Percentiles rank a stretch among this genome's conserved stretches.
phyloP scores from a whole-genome alignment of 1,140 invertebrate species.

The Oedothorax gibbosus region DNA sequence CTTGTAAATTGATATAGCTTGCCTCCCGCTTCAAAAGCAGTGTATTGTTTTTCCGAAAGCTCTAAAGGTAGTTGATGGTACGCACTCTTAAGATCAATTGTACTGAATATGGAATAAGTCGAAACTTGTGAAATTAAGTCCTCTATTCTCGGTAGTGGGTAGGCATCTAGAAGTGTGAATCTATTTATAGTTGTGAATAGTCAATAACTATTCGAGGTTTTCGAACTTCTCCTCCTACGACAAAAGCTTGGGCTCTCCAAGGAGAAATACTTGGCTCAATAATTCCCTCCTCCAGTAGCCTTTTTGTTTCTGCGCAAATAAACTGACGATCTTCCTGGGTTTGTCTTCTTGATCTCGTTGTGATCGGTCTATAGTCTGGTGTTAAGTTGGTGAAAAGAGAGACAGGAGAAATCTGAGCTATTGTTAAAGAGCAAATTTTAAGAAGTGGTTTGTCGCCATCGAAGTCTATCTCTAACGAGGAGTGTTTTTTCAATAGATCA shows the following conservation, averaged over 20 bases:
- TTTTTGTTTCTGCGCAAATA: slow-evolving; percentile 4
- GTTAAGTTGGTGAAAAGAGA: slow-evolving; percentile 7
- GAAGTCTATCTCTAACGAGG: slow-evolving; percentile 9
- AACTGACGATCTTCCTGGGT: background rate
- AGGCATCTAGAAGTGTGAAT: slow-evolving; percentile 45
- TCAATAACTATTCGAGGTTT: slow-evolving; percentile 47
- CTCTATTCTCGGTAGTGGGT: slow-evolving; percentile 31
- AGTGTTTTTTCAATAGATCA: slow-evolving; percentile 7
- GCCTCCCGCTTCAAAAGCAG: slow-evolving; percentile 64
- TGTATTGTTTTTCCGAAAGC: slow-evolving; percentile 50
- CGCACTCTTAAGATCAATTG: slow-evolving; percentile 65
- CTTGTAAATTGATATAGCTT: slow-evolving; percentile 65
- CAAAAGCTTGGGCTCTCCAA: slow-evolving; percentile 51
- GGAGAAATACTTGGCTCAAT: slow-evolving; percentile 49
- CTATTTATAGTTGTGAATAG: slow-evolving; percentile 55
- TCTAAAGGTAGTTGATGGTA: slow-evolving; percentile 66
- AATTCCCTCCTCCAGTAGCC: slow-evolving; percentile 23
- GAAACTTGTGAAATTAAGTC: slow-evolving; percentile 24
- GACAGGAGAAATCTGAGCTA: background rate
- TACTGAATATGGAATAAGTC: slow-evolving; percentile 62
- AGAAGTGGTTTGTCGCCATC: background rate
- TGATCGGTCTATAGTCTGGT: background rate
- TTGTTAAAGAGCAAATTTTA: background rate
- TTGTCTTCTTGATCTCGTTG: slow-evolving; percentile 13
- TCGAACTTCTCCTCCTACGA: slow-evolving; percentile 4